phyloP scores from a whole-genome alignment of 2,797 vertebrate species.

The Esox masquinongy region DNA sequence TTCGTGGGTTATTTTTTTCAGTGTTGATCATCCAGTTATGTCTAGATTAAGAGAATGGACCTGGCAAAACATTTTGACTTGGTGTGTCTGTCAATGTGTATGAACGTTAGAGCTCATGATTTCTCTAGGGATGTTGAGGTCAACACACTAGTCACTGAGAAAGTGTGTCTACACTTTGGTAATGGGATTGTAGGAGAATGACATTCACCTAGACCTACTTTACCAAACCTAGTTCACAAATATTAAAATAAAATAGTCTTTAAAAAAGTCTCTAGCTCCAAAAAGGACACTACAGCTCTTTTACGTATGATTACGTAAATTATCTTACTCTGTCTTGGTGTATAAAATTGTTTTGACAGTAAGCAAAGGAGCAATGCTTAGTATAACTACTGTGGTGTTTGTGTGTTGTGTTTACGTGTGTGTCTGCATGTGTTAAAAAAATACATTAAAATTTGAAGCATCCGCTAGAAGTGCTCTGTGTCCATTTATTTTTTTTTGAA shows the following conservation, averaged over 20 bases:
- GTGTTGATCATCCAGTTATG: background rate
- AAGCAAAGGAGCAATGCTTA: constrained; percentile 10
- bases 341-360: constrained; percentile 4
- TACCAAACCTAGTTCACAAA: background rate
- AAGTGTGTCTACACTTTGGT: constrained; percentile 45
- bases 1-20: no score
- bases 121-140: background rate
- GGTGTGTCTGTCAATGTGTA: background rate
- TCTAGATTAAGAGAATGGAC: background rate
- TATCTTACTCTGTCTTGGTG: background rate
- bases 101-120: background rate
- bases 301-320: background rate
- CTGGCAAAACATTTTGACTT: background rate
- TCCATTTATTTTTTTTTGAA: constrained; percentile 4
- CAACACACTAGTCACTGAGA: background rate
- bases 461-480: constrained; percentile 64
- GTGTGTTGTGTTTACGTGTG: background rate
- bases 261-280: background rate
- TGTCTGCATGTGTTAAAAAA: constrained; percentile 21
- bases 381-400: constrained; percentile 4
- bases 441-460: constrained; percentile 31
- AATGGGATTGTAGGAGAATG: constrained; percentile 32
- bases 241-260: background rate
- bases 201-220: constrained; percentile 4
- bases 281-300: background rate